Evolutionary conservation across 30 jellyfish, hydroid and myxozoan genomes (phyloP), one percentile per base, ranked within the genome.

Genomic region (Pelagia noctiluca): DNA sequence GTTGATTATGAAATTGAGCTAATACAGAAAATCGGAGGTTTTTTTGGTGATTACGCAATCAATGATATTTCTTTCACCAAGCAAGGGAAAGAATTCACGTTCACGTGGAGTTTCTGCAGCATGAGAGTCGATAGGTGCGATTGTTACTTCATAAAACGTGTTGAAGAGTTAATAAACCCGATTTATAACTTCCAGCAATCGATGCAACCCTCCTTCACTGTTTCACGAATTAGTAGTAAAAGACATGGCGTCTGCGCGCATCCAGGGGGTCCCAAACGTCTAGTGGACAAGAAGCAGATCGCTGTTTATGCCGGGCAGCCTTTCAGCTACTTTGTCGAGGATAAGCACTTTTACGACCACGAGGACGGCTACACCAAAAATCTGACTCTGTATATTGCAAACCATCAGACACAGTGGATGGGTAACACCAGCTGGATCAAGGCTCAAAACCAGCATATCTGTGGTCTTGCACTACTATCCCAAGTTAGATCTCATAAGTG

Each of bases 281-380:
- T 86, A 35, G 57, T 63, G 19, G 89, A 86, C n/a, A 32, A 16
- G 52, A 57, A 42, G 22, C 79, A 68, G 23, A n/a, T 86, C 24
- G 0, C 50, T 28, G 48, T 86, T 0, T 0, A 64, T n/a, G 75
- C 84, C 0, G 96, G 96, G 0, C 89, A 86, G 36, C 13, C 81
- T 8, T 86, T 71, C 77, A 67, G 75, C 57, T 53, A 69, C 30
- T 63, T 22, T 36, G 49, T 90, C 31, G 81, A 78, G 12, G 50
- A 57, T 31, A 29, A 37, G 13, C 84, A 92, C 18, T 92, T 85
- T 82, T 86, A 78, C 74, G 98, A 92, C 69, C 84, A 42, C 26
- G 98, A 92, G 69, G 98, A 92, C 37, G 98, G 98, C 13, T 85
- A 79, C 63, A 92, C 98, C 28, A 70, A 80, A 35, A 85, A 86